phyloP scores from a whole-genome alignment of 2,888 invertebrate genomes.

The Cephus sareptanus region DNA sequence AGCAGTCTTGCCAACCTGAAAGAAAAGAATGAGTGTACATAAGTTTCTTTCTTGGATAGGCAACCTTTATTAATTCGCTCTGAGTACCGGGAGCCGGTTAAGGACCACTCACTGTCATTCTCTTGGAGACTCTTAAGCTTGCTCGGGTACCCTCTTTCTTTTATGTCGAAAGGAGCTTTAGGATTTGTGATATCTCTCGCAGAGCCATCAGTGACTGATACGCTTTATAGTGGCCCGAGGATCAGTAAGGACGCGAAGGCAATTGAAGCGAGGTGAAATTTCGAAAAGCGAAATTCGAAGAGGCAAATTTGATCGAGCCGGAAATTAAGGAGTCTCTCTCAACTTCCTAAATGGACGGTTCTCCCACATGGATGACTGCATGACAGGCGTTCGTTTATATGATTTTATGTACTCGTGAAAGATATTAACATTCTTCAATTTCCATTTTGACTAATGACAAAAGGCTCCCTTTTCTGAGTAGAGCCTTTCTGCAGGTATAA shows the following conservation, averaged over 20 bases:
- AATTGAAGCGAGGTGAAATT: not conserved
- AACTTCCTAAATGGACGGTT: not conserved
- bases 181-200: not conserved
- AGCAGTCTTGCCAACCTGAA: not conserved
- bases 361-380: not conserved
- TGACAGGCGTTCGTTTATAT: not conserved
- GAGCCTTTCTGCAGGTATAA: not conserved
- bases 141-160: not conserved
- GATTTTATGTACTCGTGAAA: not conserved
- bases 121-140: not conserved
- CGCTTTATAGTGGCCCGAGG: not conserved
- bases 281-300: not conserved
- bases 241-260: not conserved
- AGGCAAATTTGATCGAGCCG: not conserved
- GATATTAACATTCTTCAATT: not conserved
- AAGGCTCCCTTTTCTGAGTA: not conserved
- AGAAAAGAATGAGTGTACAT: not conserved
- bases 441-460: not conserved
- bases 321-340: not conserved
- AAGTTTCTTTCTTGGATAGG: not conserved
- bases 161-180: not conserved
- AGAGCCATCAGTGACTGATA: not conserved
- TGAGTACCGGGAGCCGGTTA: not conserved
- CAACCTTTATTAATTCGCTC: slow-evolving; percentile 23
- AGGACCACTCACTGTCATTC: not conserved